Evolutionary conservation across 1,140 invertebrate genomes (phyloP), one percentile per base, ranked within the genome.

Genomic region (Trichonephila clavipes): DNA sequence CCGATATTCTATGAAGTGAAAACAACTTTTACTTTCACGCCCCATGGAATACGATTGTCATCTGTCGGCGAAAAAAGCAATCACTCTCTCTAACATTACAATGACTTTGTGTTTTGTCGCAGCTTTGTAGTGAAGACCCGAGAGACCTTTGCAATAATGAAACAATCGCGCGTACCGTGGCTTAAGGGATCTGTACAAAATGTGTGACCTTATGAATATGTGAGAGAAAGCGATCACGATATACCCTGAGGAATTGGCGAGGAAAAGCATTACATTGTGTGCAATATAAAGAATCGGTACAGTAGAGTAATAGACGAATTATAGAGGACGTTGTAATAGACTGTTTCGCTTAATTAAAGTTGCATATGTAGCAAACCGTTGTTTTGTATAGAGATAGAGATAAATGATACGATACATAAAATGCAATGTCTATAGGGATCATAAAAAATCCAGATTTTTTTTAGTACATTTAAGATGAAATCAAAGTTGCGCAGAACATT

Each of bases 21-120:
- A 90, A 91, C 77, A 82, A 83, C 89, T 91, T 83, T 24, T 21
- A 91, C 89, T 83, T 91, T 83, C 89, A 91, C 89, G 89, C 89
- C 89, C 89, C 89, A 61, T 59, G 34, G 81, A 58, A 91, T 82
- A 72, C 89, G 89, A 83, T 40, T 91, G 89, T 91, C 89, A 91
- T 91, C 72, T 91, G 89, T 91, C 77, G 89, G 59, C 77, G 28
- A 81, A 64, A 91, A 91, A 91, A 59, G 77, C 81, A 66, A 66
- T 88, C 62, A 88, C 40, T 72, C 59, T 28, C 64, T n/a, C 58
- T 8, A 19, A 3, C 14, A 14, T 40, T 61, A 87, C 85, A 61
- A 34, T 59, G n/a, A 61, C 59, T 87, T 34, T 64, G 51, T 83
- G 51, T 51, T 51, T 51, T 51, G 51, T 12, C 34, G n/a, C 24